Percentiles rank a stretch among this genome's conserved stretches.
These are phyloP conservation scores for Luidia sarsii DNA, from an alignment of 53 echinoderm and acorn worm genomes.

Conservation along the genomic window DNA sequence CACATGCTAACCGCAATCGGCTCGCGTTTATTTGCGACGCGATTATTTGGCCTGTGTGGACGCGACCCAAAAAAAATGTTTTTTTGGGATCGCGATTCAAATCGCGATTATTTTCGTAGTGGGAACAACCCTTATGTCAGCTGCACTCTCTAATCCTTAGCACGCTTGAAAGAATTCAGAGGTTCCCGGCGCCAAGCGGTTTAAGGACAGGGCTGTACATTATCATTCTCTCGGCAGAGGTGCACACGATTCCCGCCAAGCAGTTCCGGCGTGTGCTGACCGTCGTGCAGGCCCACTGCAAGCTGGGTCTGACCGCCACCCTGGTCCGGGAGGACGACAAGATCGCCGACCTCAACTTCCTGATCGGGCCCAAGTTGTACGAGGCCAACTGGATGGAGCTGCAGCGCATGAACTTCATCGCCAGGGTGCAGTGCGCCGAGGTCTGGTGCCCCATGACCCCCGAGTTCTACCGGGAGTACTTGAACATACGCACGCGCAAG, in stretches of 20 bases:
- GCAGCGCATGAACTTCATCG: constrained; percentile 87
- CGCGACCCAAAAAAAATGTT: too few species aligned
- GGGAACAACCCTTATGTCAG: too few species aligned
- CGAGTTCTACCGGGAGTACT: constrained; percentile 96
- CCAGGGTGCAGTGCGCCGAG: constrained; percentile 97
- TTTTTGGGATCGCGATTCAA: too few species aligned
- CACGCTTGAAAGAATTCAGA: too few species aligned
- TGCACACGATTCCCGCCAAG: constrained; percentile 98
- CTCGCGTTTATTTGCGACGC: too few species aligned
- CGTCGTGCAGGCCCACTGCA: constrained; percentile 94
- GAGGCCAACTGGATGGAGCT: constrained; percentile 99
- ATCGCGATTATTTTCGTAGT: too few species aligned
- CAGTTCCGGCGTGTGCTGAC: constrained; percentile 97
- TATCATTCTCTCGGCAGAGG: too few species aligned
- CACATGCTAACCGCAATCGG: too few species aligned
- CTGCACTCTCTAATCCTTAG: too few species aligned
- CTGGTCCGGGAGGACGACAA: constrained; percentile 98
- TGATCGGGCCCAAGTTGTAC: constrained; percentile 98
- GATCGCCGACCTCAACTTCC: constrained; percentile 98
- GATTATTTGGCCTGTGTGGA: too few species aligned
- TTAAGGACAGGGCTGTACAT: too few species aligned
- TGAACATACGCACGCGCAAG: constrained; percentile 75
- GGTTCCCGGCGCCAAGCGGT: too few species aligned
- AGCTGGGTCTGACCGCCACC: constrained; percentile 96
- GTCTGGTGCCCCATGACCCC: constrained; percentile 99